Conservation (phyloP, 2,797 vertebrate genomes). For the Falco columbarius region DNA sequence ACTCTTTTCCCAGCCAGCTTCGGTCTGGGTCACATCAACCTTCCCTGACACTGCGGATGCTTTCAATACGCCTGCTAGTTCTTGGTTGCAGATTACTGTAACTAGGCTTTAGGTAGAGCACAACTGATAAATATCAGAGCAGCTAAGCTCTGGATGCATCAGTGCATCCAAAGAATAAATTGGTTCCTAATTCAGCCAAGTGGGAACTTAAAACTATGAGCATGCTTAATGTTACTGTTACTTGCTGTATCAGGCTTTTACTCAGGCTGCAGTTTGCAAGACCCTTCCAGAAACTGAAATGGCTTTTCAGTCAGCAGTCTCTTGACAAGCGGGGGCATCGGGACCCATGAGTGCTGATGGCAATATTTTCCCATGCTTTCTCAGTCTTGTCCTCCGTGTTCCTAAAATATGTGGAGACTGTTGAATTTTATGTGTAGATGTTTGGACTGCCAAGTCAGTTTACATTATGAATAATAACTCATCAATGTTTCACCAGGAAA, state of each 20-base stretch:
- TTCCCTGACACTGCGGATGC: background rate
- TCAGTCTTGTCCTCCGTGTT: background rate
- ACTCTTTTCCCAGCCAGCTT: background rate
- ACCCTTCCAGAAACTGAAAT: background rate
- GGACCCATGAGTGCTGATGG: background rate
- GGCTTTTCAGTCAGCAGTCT: background rate
- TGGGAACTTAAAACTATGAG: background rate
- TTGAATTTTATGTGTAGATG: background rate
- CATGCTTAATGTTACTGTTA: fast-evolving
- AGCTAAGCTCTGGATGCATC: background rate
- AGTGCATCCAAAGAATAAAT: background rate
- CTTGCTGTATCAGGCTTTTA: background rate
- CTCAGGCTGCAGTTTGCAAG: background rate
- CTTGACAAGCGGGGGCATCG: background rate
- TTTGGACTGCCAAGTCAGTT: background rate
- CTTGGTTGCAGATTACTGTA: background rate
- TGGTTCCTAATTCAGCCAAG: background rate
- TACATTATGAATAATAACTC: background rate
- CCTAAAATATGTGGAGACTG: background rate
- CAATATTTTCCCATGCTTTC: background rate
- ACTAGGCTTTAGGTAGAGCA: background rate
- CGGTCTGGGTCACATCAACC: background rate
- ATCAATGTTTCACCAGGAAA: background rate
- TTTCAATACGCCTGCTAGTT: background rate
- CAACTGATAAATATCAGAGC: background rate